A percentile compares a stretch with the other conserved stretches of the same genome.
Evolutionary conservation across 2,888 invertebrate genomes (phyloP).

Genomic region (Tribolium freemani): DNA sequence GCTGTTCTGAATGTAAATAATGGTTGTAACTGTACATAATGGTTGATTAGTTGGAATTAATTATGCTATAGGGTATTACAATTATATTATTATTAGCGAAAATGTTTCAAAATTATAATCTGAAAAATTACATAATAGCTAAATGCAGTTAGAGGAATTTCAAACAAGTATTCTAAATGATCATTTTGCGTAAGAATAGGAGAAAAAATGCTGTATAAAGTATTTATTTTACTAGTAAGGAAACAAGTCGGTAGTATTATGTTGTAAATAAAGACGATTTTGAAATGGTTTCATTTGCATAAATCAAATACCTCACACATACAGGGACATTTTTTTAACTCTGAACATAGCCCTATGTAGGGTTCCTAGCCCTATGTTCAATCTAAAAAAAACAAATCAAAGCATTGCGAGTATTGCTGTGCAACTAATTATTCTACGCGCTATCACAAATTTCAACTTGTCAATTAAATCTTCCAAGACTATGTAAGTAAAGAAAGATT

Average conservation of each 20-base stretch:
- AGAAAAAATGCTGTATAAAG: conserved; percentile 29
- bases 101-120: conserved; percentile 18
- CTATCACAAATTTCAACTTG: too few relatives aligned
- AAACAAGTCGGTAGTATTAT: conserved; percentile 29
- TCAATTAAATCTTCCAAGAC: too few relatives aligned
- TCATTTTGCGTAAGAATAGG: conserved; percentile 7
- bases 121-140: background rate
- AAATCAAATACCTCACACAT: too few relatives aligned
- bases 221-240: conserved; percentile 34
- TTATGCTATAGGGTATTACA: conserved; percentile 12
- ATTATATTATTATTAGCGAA: background rate
- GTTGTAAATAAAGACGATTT: conserved; percentile 36
- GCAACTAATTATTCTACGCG: too few relatives aligned
- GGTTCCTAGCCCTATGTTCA: too few relatives aligned
- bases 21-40: conserved; percentile 19
- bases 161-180: conserved; percentile 7
- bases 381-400: too few relatives aligned
- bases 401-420: too few relatives aligned
- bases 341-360: too few relatives aligned
- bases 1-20: conserved; percentile 32
- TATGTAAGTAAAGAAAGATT: too few relatives aligned
- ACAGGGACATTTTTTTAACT: too few relatives aligned
- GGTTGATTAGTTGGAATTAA: background rate
- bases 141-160: background rate
- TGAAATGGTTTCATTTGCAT: background rate